Percentiles rank a stretch among this genome's conserved stretches.
These are phyloP conservation scores for Intellagama lesueurii DNA, from an alignment of 2,797 vertebrate species.

Conservation along the genomic window DNA sequence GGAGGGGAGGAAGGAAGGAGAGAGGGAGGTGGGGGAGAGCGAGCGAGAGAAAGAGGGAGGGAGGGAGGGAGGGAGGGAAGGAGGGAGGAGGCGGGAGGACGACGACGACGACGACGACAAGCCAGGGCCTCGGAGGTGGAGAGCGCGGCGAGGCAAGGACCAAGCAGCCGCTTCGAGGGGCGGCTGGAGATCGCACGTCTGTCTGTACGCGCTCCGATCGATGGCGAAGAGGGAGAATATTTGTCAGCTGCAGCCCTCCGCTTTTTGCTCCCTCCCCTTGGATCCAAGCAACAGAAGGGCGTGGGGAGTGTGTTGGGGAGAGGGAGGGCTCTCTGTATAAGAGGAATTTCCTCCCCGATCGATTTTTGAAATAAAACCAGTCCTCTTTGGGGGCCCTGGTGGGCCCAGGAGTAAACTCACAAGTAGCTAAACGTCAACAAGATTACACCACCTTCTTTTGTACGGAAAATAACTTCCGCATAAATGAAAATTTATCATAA, in stretches of 20 bases:
- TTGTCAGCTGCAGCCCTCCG: conserved; percentile 82
- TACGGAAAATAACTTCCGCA: too few relatives aligned
- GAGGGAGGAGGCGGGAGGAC: background rate
- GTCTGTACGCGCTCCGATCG: conserved; percentile 82
- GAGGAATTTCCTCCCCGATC: background rate
- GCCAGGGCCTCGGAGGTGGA: conserved; percentile 47
- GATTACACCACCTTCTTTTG: too few relatives aligned
- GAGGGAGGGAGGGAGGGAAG: conserved; percentile 71
- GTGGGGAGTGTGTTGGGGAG: conserved; percentile 37
- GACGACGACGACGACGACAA: background rate
- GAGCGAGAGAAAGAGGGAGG: conserved; percentile 63
- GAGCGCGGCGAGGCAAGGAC: conserved; percentile 67
- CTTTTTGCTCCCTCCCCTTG: conserved; percentile 63
- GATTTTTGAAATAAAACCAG: background rate
- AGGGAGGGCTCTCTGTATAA: conserved; percentile 21
- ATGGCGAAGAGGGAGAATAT: conserved; percentile 78
- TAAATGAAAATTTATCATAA: too few relatives aligned
- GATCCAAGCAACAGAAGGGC: conserved; percentile 58
- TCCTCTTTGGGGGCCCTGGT: too few relatives aligned
- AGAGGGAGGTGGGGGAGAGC: too few relatives aligned
- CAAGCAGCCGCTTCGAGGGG: conserved; percentile 77
- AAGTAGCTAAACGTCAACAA: too few relatives aligned
- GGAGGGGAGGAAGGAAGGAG: background rate
- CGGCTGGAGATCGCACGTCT: conserved; percentile 82
- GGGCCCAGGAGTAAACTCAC: too few relatives aligned